Evolutionary conservation across 2,113 vertebrate species (phyloP), one percentile per base, ranked within the genome.

Genomic region (Seriola quinqueradiata): DNA sequence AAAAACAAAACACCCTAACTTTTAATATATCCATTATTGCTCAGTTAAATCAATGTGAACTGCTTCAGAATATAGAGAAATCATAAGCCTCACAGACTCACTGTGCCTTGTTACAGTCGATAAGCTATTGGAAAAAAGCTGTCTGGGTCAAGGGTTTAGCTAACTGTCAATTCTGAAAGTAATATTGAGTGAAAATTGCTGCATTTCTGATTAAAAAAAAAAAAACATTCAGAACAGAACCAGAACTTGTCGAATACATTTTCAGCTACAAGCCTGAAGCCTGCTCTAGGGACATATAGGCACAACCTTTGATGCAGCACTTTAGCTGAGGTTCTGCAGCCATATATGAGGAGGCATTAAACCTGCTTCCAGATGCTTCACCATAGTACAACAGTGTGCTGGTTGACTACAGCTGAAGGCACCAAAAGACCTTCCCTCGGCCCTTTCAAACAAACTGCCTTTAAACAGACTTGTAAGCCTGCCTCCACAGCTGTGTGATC

Each of bases 401-500:
- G n/a, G 13, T 34, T 14, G 42, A 80, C 59, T 54, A 50, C 40
- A 0, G 58, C 81, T 59, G 34, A 59, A 66, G 63, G 59, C 36
- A 55, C n/a, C 28, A n/a, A 70, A 57, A 89, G 81, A 65, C 42
- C 66, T 63, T 75, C 61, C 25, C 16, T 21, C 52, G 52, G 55
- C 57, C 66, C 79, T 69, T 84, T 61, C 68, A 64, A 81, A 79
- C 68, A 79, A 81, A 54, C 77, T 28, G 61, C 67, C 75, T 90
- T 85, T 76, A 84, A 69, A 50, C 59, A 75, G 48, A 75, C 85
- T 72, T 86, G 86, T 80, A 85, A 82, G 68, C 59, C 52, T 67
- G 64, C 73, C 68, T 79, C 77, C 65, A 60, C 76, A 59, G 82
- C 71, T 42, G 71, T 85, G 87, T 87, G 87, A 91, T 91, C 81